A percentile compares a stretch with the other conserved stretches of the same genome.
These are phyloP conservation scores for Vultur gryphus DNA, from an alignment of 2,797 vertebrate species.

Conservation along the genomic window DNA sequence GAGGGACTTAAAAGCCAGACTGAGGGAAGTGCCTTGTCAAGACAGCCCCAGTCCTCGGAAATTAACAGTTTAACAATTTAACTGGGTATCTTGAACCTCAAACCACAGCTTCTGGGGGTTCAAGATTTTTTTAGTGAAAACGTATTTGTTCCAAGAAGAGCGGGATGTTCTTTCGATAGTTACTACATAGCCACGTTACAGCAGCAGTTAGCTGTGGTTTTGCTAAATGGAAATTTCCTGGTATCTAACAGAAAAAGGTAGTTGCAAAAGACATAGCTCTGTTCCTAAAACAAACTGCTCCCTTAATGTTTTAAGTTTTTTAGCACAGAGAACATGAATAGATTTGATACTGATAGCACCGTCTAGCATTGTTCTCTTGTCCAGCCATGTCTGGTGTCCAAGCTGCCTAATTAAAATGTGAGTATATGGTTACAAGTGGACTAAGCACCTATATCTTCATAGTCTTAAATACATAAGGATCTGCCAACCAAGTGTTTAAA, in stretches of 20 bases:
- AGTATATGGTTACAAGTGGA: background rate
- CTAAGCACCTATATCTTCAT: background rate
- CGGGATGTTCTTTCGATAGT: too few relatives aligned
- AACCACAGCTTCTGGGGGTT: background rate
- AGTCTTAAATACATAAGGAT: background rate
- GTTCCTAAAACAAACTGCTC: background rate
- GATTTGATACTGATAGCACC: fast-evolving
- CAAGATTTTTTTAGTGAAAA: background rate
- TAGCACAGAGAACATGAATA: background rate
- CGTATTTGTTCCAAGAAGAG: background rate
- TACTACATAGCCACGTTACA: background rate
- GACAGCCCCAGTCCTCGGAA: background rate
- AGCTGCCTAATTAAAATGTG: background rate
- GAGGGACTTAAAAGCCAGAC: fast-evolving
- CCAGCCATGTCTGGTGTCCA: background rate
- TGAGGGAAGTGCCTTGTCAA: background rate
- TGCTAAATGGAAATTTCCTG: background rate
- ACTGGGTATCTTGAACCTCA: fast-evolving
- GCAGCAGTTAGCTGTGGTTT: background rate
- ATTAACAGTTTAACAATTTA: too few relatives aligned
- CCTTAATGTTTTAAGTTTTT: background rate
- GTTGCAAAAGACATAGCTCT: background rate
- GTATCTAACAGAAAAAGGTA: background rate
- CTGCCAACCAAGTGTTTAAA: background rate
- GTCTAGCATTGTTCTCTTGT: too few relatives aligned